Conservation (phyloP, 2,797 vertebrate genomes). For the Martes flavigula region DNA sequence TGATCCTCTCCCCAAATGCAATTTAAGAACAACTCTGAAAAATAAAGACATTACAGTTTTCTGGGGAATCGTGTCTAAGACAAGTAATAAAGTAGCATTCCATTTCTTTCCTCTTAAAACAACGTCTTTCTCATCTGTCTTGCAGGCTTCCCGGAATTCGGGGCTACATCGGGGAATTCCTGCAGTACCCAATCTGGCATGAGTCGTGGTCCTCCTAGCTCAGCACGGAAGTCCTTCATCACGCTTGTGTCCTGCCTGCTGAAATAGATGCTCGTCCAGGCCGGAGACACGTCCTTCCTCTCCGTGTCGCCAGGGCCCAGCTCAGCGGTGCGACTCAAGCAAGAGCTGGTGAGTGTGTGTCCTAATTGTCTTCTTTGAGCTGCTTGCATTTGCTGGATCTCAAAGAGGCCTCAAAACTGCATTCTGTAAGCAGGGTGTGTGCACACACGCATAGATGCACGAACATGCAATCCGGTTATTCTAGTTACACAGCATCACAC, state of each 20-base stretch:
- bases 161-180: not conserved
- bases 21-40: not conserved
- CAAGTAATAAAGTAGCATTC: not conserved
- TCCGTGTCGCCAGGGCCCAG: not conserved
- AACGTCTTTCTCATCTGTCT: not conserved
- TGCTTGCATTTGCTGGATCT: not conserved
- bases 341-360: not conserved
- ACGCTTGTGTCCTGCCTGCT: not conserved
- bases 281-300: not conserved
- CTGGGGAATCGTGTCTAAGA: not conserved
- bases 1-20: not conserved
- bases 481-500: conserved; percentile 66
- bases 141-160: not conserved
- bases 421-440: conserved; percentile 50
- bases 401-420: not conserved
- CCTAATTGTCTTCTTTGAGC: not conserved
- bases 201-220: not conserved
- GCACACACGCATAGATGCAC: not conserved
- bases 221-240: not conserved
- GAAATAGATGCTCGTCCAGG: not conserved
- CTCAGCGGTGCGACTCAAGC: not conserved
- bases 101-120: not conserved
- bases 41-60: not conserved
- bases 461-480: conserved; percentile 66
- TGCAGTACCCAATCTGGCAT: not conserved